A percentile compares a stretch with the other conserved stretches of the same genome.
Evolutionary conservation across 2,888 invertebrate species (phyloP).

Genomic region (Synanthedon formicaeformis): DNA sequence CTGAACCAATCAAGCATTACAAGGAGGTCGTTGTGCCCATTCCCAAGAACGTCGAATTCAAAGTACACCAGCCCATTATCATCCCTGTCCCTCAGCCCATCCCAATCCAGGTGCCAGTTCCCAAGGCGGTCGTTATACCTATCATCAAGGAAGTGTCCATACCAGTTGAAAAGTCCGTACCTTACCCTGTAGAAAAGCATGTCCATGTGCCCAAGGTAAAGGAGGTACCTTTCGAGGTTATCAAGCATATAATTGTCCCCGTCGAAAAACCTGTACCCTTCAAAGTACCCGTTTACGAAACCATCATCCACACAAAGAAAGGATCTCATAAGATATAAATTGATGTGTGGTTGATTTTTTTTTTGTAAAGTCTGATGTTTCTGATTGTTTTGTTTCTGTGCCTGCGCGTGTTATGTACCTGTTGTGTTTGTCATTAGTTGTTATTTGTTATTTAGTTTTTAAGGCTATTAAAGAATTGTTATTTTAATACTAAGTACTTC

Average conservation of each 20-base stretch:
- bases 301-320: conserved; percentile 78
- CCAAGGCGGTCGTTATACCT: conserved; percentile 76
- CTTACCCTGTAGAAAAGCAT: conserved; percentile 76
- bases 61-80: conserved; percentile 67
- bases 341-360: conserved; percentile 2
- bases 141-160: conserved; percentile 76
- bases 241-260: conserved; percentile 76
- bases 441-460: conserved; percentile 2
- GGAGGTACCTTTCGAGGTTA: conserved; percentile 76
- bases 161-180: conserved; percentile 79
- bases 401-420: conserved; percentile 12
- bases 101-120: conserved; percentile 77
- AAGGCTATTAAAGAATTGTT: conserved; percentile 1
- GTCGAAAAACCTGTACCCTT: conserved; percentile 78
- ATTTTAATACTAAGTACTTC: not conserved
- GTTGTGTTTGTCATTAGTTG: conserved; percentile 16
- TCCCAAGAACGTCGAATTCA: conserved; percentile 72
- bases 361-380: conserved; percentile 9
- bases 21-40: conserved; percentile 76
- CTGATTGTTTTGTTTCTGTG: conserved; percentile 8
- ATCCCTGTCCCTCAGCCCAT: conserved; percentile 75
- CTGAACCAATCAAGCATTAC: conserved; percentile 76
- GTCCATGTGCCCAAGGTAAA: conserved; percentile 77
- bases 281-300: conserved; percentile 78
- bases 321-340: conserved; percentile 51